Base-by-base conservation (phyloP, 1,140 invertebrate species). In the Oryctes rhinoceros region DNA sequence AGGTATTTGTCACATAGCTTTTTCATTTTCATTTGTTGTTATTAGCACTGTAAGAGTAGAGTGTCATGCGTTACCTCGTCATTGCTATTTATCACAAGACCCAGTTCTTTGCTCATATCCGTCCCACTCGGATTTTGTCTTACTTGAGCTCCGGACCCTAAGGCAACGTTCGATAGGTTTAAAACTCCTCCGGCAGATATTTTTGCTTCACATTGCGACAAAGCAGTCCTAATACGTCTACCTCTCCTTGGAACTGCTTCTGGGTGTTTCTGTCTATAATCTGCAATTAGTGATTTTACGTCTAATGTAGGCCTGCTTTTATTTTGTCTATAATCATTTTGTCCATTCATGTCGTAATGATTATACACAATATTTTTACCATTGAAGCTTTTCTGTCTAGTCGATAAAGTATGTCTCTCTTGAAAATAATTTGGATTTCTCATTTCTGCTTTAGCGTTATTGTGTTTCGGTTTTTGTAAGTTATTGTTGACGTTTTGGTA, bases 261-360 rank as follows among this genome's bases (percentile, higher is more conserved):
- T 0, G 93, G 93, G 87, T 94, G 92, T 81, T 92, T 89, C 71
- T 94, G 92, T 80, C 94, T 90, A 84, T 95, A 94, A 87, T 95
- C 94, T 1, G 94, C 94, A 84, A 96, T 96, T 77, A 96, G 93
- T 4, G 94, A 93, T 84, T 94, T 91, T 11, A 96, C 94, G 86
- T 95, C 94, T 67, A 95, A 91, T 37, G 93, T 93, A 0, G 93
- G 91, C 0, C 94, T 93, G 84, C 95, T 93, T 24, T 93, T 89
- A 0, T 93, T 83, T 84, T 47, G 87, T 85, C 81, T 88, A 53
- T 76, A 82, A 78, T 85, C 83, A 5, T 81, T 62, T 24, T 89
- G 88, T 4, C 89, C 89, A 79, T 90, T 90, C 85, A 90, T 87
- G 59, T 91, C 90, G 30, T 53, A 76, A 88, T 76, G n/a, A 81